Evolutionary conservation across 2,797 vertebrate genomes (phyloP), one percentile per base, ranked within the genome.

Genomic region (Urocyon cinereoargenteus): DNA sequence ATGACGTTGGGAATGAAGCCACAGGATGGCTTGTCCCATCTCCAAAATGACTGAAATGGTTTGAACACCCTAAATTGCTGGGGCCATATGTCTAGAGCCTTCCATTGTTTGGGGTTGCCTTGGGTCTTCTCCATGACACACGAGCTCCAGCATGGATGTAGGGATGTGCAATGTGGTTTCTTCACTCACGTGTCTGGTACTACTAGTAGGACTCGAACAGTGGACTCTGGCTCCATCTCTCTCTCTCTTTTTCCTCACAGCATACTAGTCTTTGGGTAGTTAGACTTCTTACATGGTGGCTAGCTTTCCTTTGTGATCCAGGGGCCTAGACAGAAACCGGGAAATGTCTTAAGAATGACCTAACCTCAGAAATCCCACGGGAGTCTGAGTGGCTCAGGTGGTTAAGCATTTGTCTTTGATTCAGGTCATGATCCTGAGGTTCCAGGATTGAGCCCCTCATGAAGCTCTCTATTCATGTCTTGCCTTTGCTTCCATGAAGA

Each of bases 221-320:
- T 16, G 26, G 14, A 53, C 5, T 3, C 2, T 66, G 15, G 19
- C 16, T 1, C 10, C 1, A 3, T 0, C 0, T n/a, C 4, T 79
- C 19, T 83, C 45, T 73, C 24, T 88, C 49, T 68, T 19, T 49
- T 31, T 70, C 18, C 31, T 96, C n/a, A 51, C 0, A 19, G 12
- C 11, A 26, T 4, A 8, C 2, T 22, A 34, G 24, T 34, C 24
- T 55, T 15, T 10, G 51, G 19, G 40, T 36, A 61, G 12, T 1
- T 70, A 14, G 12, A 40, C 18, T 81, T 79, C 73, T 62, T 19
- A 64, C 22, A 49, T 15, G 5, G 31, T 18, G 21, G 16, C 36
- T 53, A 49, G 45, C 8, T 81, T 66, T 28, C 19, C 3, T 24
- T 78, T 13, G 4, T n/a, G 75, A 64, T 28, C 49, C 14, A 36